Percentiles rank a stretch among this genome's conserved stretches.
phyloP scores from a whole-genome alignment of 2,113 vertebrate genomes.

The Dendrocopos noguchii region DNA sequence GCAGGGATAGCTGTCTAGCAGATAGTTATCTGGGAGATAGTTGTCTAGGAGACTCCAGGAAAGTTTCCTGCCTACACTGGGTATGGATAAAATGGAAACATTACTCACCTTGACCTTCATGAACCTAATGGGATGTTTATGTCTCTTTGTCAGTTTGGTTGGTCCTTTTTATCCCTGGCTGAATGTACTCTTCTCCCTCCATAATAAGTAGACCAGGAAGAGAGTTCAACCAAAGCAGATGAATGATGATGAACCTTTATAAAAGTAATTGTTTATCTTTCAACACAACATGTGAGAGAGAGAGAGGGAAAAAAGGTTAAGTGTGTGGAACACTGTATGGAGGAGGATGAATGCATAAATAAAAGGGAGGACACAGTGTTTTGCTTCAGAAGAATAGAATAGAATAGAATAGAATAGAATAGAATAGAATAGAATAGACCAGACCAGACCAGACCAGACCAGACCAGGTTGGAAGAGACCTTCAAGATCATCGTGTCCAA shows the following conservation, averaged over 20 bases:
- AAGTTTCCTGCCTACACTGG: neutral
- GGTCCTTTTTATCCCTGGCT: neutral
- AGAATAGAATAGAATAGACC: too few relatives aligned
- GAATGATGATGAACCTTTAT: neutral
- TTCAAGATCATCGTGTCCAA: too few relatives aligned
- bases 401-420: too few relatives aligned
- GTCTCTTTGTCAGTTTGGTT: neutral
- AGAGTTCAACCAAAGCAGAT: neutral
- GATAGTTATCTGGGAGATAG: too few relatives aligned
- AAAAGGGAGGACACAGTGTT: constrained; percentile 1
- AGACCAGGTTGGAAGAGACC: too few relatives aligned
- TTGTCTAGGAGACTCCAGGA: neutral
- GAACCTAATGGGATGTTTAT: neutral
- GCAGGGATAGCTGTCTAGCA: neutral
- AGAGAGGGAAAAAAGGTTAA: constrained; percentile 57
- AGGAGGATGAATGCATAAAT: constrained; percentile 9
- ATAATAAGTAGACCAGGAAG: neutral
- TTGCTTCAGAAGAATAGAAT: constrained; percentile 9
- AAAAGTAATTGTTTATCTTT: constrained; percentile 39
- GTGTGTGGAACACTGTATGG: neutral
- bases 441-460: too few relatives aligned
- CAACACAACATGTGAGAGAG: neutral
- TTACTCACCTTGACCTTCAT: neutral
- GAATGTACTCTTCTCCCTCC: neutral
- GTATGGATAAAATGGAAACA: neutral